Percentiles rank a stretch among this genome's conserved stretches.
Conservation (phyloP, 2,888 invertebrate genomes). For the Plebejus argus region DNA sequence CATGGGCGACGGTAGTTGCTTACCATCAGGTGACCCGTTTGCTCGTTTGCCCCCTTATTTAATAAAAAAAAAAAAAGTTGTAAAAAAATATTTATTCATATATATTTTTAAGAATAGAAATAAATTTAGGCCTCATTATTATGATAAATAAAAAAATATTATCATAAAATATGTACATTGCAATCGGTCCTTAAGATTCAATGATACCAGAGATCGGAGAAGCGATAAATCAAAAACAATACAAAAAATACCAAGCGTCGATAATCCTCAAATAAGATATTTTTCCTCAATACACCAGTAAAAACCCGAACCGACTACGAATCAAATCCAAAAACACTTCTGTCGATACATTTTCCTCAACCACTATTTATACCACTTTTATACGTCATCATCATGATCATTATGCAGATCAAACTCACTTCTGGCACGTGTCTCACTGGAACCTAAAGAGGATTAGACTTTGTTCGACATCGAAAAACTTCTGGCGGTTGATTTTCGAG, state of each 20-base stretch:
- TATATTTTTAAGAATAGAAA: neutral
- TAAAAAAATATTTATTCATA: neutral
- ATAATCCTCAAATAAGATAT: neutral
- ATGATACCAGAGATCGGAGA: neutral
- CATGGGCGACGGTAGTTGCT: too few relatives aligned
- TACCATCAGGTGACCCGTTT: too few relatives aligned
- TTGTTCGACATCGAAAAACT: too few relatives aligned
- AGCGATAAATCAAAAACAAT: neutral
- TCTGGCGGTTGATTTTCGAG: too few relatives aligned
- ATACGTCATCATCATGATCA: neutral
- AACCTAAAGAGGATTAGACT: too few relatives aligned
- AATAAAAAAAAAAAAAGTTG: too few relatives aligned
- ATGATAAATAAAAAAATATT: neutral
- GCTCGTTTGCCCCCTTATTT: too few relatives aligned
- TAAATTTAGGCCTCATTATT: neutral
- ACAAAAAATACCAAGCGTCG: neutral
- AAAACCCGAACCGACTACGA: conserved; percentile 5
- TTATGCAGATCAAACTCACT: neutral
- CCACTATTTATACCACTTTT: neutral
- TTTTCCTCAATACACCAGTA: neutral
- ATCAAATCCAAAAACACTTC: conserved; percentile 8
- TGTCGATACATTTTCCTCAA: conserved; percentile 14
- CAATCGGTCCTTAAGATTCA: neutral
- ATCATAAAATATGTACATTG: neutral
- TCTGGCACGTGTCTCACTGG: too few relatives aligned